Percentiles rank a stretch among this genome's conserved stretches.
Conservation (phyloP, 2,888 invertebrate species). For the Periphyllus acericola region DNA sequence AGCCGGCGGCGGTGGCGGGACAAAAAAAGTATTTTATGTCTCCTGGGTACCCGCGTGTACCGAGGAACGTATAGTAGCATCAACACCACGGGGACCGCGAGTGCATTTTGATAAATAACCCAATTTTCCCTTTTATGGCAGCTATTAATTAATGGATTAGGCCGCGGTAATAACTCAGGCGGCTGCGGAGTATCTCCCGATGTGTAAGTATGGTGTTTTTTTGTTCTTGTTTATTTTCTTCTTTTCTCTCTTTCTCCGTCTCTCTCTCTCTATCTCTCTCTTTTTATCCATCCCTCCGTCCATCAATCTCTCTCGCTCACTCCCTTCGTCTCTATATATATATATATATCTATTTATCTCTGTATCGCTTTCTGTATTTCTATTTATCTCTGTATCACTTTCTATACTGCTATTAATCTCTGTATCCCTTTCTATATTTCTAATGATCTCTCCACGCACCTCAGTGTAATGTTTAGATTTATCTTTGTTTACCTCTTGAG, state of each 20-base stretch:
- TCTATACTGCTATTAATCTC: no score
- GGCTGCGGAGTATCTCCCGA: not conserved
- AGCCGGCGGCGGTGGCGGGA: not conserved
- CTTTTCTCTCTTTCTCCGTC: not conserved
- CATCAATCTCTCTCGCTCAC: no score
- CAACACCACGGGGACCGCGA: slow-evolving; percentile 23
- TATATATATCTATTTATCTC: not conserved
- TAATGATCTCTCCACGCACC: no score
- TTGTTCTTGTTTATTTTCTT: not conserved
- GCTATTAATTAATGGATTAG: slow-evolving; percentile 62
- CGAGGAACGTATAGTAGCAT: not conserved
- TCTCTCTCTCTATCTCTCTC: no score
- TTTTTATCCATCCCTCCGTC: no score
- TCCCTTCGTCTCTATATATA: no score
- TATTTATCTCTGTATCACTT: no score
- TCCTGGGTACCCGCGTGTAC: slow-evolving; percentile 2
- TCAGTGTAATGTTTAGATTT: no score
- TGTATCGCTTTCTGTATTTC: no score
- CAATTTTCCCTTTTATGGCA: slow-evolving; percentile 53
- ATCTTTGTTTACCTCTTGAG: no score
- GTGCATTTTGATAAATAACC: slow-evolving; percentile 57
- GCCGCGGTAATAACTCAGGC: slow-evolving; percentile 35
- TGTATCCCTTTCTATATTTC: no score
- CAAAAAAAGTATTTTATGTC: slow-evolving; percentile 30
- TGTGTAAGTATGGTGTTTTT: not conserved